Evolutionary conservation across 2,888 invertebrate genomes (phyloP).

Genomic region (Lampropteryx suffumata): DNA sequence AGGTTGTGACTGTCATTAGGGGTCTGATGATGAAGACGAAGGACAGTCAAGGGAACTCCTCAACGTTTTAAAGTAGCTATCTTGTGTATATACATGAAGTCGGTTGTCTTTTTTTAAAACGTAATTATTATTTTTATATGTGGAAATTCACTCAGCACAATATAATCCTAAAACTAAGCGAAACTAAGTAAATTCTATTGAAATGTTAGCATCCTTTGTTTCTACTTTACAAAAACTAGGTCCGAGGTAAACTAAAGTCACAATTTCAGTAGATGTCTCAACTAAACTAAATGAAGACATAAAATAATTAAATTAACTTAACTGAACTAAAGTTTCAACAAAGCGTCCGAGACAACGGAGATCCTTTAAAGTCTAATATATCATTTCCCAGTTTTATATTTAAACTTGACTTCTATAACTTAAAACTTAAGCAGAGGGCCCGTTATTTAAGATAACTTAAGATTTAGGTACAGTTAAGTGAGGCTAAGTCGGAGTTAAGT

Average conservation of each 20-base stretch:
- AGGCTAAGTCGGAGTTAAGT: slow-evolving; percentile 65
- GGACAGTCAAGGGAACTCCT: too few relatives aligned
- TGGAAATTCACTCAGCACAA: too few relatives aligned
- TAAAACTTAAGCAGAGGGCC: slow-evolving; percentile 60
- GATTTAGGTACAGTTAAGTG: slow-evolving; percentile 66
- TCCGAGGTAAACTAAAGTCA: slow-evolving; percentile 4
- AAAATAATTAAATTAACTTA: slow-evolving; percentile 4
- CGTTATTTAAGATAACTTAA: slow-evolving; percentile 66
- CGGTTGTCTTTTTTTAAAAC: too few relatives aligned
- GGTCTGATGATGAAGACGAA: too few relatives aligned
- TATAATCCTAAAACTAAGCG: too few relatives aligned
- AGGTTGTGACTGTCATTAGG: too few relatives aligned
- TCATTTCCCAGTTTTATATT: slow-evolving; percentile 54
- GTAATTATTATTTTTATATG: too few relatives aligned
- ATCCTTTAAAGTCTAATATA: slow-evolving; percentile 44
- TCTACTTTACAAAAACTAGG: not conserved
- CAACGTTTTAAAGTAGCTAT: too few relatives aligned
- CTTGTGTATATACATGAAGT: too few relatives aligned
- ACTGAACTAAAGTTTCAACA: slow-evolving; percentile 29
- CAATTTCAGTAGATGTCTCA: slow-evolving; percentile 17
- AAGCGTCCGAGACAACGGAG: slow-evolving; percentile 24
- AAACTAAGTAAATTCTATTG: too few relatives aligned
- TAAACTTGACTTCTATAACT: slow-evolving; percentile 49
- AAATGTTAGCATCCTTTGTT: too few relatives aligned
- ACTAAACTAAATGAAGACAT: slow-evolving; percentile 23